These are phyloP conservation scores for Parelbella ahira DNA, from an alignment of 2,888 invertebrate species.

Conservation along the genomic window DNA sequence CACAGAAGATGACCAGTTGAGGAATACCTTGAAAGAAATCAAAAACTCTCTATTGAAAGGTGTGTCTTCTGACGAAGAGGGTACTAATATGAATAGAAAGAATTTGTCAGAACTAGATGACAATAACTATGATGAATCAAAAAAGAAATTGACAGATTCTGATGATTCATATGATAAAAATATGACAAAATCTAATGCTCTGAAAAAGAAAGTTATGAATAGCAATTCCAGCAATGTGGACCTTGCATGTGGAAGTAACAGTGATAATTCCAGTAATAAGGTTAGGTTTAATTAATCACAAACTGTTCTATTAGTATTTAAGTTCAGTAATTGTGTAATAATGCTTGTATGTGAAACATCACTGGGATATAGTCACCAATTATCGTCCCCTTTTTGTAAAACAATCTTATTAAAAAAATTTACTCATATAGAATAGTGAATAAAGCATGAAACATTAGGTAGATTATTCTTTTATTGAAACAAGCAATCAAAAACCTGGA, in stretches of 20 bases:
- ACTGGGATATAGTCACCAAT: too few relatives aligned
- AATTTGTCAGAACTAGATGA: constrained; percentile 38
- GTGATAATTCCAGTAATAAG: constrained; percentile 52
- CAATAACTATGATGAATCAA: constrained; percentile 29
- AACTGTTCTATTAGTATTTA: too few relatives aligned
- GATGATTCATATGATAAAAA: constrained; percentile 11
- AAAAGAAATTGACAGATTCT: constrained; percentile 13
- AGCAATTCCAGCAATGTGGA: constrained; percentile 25
- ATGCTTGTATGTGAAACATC: too few relatives aligned
- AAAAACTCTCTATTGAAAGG: constrained; percentile 44
- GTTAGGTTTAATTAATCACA: constrained; percentile 52
- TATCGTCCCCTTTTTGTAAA: too few relatives aligned
- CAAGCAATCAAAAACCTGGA: too few relatives aligned
- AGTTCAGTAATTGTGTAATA: too few relatives aligned
- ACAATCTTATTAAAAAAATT: too few relatives aligned
- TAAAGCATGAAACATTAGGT: too few relatives aligned
- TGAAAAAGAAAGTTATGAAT: constrained; percentile 10
- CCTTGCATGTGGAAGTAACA: constrained; percentile 16
- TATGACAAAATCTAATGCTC: constrained; percentile 1
- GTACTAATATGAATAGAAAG: constrained; percentile 24
- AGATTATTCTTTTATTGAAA: too few relatives aligned
- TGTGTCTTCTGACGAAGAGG: constrained; percentile 42
- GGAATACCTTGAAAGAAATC: constrained; percentile 44
- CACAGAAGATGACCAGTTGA: constrained; percentile 54
- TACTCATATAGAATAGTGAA: too few relatives aligned